phyloP scores from a whole-genome alignment of 2,113 vertebrate species.

The Pandion haliaetus region DNA sequence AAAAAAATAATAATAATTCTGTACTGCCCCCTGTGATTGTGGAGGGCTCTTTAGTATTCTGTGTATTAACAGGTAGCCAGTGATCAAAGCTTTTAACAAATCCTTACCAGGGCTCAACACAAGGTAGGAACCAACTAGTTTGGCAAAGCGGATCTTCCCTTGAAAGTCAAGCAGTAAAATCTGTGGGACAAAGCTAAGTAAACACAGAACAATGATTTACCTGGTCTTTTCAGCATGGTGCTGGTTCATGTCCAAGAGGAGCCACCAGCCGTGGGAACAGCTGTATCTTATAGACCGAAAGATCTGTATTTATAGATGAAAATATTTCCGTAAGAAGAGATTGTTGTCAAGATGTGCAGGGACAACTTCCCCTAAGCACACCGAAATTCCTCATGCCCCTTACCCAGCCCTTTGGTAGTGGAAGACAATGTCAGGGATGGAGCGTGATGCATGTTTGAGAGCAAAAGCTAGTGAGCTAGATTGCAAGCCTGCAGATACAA shows the following conservation, averaged over 20 bases:
- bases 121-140: background rate
- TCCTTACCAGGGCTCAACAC: background rate
- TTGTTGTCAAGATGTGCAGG: background rate
- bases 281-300: background rate
- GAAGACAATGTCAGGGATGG: accelerated
- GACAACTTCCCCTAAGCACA: background rate
- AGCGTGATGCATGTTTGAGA: background rate
- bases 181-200: background rate
- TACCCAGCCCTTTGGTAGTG: background rate
- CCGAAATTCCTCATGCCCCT: background rate
- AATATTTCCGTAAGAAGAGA: background rate
- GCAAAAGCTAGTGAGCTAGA: background rate
- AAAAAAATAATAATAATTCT: slow-evolving; percentile 67
- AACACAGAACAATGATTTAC: background rate
- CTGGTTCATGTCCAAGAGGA: background rate
- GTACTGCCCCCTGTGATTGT: background rate
- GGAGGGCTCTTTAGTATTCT: slow-evolving; percentile 37
- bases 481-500: background rate
- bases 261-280: background rate
- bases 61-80: slow-evolving; percentile 64
- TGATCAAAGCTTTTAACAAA: slow-evolving; percentile 24
- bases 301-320: background rate
- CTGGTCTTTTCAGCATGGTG: background rate
- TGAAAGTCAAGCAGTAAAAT: background rate
- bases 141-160: background rate